Evolutionary conservation across 2,797 vertebrate genomes (phyloP).

Genomic region (Podarcis siculus): DNA sequence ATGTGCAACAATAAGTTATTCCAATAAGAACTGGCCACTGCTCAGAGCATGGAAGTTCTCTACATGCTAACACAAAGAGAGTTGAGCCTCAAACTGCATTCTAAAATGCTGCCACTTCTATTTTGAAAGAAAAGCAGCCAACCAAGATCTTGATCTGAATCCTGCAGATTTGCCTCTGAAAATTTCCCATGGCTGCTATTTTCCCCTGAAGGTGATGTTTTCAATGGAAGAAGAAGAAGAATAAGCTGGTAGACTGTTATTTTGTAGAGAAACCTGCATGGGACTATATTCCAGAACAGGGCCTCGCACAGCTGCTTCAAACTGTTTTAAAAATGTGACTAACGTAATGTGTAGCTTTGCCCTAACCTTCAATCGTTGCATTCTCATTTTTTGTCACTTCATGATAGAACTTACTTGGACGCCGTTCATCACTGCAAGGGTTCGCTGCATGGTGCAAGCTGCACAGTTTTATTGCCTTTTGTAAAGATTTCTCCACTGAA

Average conservation of each 20-base stretch:
- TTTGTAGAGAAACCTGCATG: not conserved
- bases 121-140: not conserved
- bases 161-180: not conserved
- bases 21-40: not conserved
- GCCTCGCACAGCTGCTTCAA: not conserved
- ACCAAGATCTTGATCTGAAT: not conserved
- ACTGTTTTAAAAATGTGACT: not conserved
- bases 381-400: not conserved
- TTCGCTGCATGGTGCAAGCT: slow-evolving; percentile 14
- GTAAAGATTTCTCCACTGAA: not conserved
- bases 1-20: not conserved
- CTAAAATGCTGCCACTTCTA: not conserved
- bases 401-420: not conserved
- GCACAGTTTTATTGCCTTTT: slow-evolving; percentile 11
- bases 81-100: not conserved
- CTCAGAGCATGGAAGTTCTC: not conserved
- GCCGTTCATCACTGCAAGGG: not conserved
- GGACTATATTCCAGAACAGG: not conserved
- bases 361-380: not conserved
- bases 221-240: too few species aligned
- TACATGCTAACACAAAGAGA: not conserved
- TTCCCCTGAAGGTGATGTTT: not conserved
- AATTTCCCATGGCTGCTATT: not conserved
- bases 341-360: not conserved
- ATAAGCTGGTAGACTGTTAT: not conserved